Conservation (phyloP, 2,888 invertebrate species). For the Schizaphis graminum region DNA sequence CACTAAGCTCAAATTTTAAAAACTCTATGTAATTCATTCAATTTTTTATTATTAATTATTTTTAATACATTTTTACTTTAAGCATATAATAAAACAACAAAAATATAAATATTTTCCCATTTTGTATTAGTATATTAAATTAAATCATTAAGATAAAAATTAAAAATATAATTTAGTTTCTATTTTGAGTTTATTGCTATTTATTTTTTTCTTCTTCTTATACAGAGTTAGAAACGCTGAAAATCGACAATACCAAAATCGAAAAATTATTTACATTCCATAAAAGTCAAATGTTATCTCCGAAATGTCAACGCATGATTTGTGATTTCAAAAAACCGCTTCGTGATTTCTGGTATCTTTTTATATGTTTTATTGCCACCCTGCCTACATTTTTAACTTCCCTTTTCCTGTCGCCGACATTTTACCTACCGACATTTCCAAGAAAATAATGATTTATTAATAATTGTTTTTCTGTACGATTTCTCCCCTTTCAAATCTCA, state of each 20-base stretch:
- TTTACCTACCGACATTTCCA: constrained; percentile 65
- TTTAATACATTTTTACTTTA: not conserved
- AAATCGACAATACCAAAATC: constrained; percentile 58
- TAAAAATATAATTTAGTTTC: constrained; percentile 19
- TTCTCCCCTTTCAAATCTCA: constrained; percentile 63
- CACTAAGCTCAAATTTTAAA: not conserved
- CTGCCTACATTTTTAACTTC: constrained; percentile 42
- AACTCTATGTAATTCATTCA: not conserved
- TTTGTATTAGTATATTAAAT: not conserved
- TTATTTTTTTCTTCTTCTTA: not conserved
- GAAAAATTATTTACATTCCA: constrained; percentile 66
- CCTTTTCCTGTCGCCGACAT: constrained; percentile 63
- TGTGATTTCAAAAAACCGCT: constrained; percentile 64
- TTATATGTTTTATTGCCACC: constrained; percentile 65
- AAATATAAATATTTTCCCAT: not conserved
- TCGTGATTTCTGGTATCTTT: constrained; percentile 65
- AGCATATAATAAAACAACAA: not conserved
- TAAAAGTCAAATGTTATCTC: constrained; percentile 65
- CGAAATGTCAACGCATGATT: constrained; percentile 64
- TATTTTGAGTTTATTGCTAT: constrained; percentile 8
- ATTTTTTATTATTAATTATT: not conserved
- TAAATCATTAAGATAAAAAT: not conserved
- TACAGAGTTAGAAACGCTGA: not conserved
- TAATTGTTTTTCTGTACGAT: constrained; percentile 65
- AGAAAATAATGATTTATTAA: constrained; percentile 66